These are phyloP conservation scores for Paedocypris micromegethes DNA, from an alignment of 2,797 vertebrate genomes.

Conservation along the genomic window DNA sequence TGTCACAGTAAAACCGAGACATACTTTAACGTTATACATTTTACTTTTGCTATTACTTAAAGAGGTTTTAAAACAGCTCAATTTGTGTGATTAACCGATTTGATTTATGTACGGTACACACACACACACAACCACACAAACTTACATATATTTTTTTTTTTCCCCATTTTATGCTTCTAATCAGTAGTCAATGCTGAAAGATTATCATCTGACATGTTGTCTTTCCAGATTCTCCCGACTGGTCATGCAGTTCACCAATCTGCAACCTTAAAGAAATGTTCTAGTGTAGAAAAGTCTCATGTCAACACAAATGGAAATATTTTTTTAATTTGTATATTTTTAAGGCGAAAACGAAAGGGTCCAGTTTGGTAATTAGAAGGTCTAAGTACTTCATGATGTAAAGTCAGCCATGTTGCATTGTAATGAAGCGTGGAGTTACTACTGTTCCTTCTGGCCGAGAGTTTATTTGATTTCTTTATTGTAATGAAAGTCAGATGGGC, in stretches of 20 bases:
- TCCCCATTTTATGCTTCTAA: too few relatives aligned
- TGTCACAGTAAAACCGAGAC: too few relatives aligned
- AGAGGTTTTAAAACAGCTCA: too few relatives aligned
- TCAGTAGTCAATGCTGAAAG: too few relatives aligned
- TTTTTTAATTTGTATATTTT: slow-evolving; percentile 74
- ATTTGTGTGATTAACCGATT: too few relatives aligned
- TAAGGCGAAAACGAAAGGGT: slow-evolving; percentile 59
- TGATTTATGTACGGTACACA: too few relatives aligned
- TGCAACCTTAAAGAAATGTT: slow-evolving; percentile 28
- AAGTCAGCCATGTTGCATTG: slow-evolving; percentile 59
- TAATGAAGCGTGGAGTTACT: slow-evolving; percentile 73
- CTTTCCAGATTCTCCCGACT: slow-evolving; percentile 3
- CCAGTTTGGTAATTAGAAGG: slow-evolving; percentile 66
- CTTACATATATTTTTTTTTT: too few relatives aligned
- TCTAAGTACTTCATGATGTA: slow-evolving; percentile 68
- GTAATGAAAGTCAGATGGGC: slow-evolving; percentile 88
- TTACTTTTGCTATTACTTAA: too few relatives aligned
- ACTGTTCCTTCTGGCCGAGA: slow-evolving; percentile 57
- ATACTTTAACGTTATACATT: too few relatives aligned
- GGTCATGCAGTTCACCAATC: neutral
- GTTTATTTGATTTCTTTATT: slow-evolving; percentile 83
- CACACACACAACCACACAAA: too few relatives aligned
- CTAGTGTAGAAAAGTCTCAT: slow-evolving; percentile 45
- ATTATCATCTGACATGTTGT: too few relatives aligned
- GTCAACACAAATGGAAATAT: slow-evolving; percentile 63